These are phyloP conservation scores for Nyctalus aviator DNA, from an alignment of 2,797 vertebrate genomes.

Conservation along the genomic window DNA sequence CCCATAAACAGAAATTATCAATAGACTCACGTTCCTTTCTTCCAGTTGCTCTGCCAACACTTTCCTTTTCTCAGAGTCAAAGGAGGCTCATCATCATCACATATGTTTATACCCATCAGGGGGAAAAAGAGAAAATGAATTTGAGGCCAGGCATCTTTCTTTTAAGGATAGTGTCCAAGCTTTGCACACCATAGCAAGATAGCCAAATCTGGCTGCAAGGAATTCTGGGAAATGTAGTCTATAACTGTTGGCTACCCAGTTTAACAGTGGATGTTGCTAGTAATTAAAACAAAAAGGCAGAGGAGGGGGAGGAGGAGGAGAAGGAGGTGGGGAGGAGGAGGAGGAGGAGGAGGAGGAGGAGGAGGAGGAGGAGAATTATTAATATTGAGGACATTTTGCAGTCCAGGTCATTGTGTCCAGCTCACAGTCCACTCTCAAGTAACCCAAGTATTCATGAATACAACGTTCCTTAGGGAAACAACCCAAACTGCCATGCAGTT, in stretches of 20 bases:
- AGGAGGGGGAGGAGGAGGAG: no score
- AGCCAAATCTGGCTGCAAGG: not conserved
- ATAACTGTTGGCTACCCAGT: not conserved
- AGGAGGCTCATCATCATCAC: not conserved
- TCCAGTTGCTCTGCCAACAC: not conserved
- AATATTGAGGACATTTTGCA: not conserved
- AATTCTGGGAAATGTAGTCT: not conserved
- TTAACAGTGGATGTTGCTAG: not conserved
- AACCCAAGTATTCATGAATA: not conserved
- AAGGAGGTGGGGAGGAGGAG: no score
- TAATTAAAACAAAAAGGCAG: not conserved
- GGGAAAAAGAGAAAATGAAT: not conserved
- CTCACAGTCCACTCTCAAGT: not conserved
- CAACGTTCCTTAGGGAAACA: not conserved
- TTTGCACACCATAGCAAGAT: not conserved
- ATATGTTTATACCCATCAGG: conserved; percentile 3
- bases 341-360: not conserved
- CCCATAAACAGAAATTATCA: not conserved
- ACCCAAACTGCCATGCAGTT: not conserved
- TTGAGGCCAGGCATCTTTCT: not conserved
- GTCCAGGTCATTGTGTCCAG: not conserved
- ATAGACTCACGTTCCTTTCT: not conserved
- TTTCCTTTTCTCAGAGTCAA: conserved; percentile 4
- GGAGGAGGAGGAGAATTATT: not conserved
- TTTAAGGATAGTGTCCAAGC: not conserved